A percentile compares a stretch with the other conserved stretches of the same genome.
These are phyloP conservation scores for Lophius piscatorius DNA, from an alignment of 2,113 vertebrate species.

Conservation along the genomic window DNA sequence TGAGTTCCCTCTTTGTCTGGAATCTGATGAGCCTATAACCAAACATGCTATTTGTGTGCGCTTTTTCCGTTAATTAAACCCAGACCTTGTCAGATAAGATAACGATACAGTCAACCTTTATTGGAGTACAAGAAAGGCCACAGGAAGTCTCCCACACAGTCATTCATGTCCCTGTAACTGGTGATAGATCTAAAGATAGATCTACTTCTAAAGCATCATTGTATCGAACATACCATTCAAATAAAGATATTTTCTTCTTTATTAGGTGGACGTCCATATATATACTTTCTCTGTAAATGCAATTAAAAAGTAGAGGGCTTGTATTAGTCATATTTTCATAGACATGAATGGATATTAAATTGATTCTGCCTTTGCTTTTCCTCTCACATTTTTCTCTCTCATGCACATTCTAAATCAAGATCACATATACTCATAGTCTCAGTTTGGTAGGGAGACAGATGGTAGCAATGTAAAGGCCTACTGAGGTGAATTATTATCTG, in stretches of 20 bases:
- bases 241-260: not conserved
- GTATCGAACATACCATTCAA: not conserved
- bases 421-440: too few relatives aligned
- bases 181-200: conserved; percentile 15
- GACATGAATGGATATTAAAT: conserved; percentile 36
- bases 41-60: not conserved
- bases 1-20: not conserved
- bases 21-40: conserved; percentile 2
- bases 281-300: conserved; percentile 13
- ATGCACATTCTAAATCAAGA: conserved; percentile 11
- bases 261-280: not conserved
- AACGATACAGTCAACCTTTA: not conserved
- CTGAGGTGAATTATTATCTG: conserved; percentile 81
- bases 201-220: conserved; percentile 12
- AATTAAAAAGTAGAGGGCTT: conserved; percentile 16
- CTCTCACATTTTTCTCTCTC: not conserved
- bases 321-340: conserved; percentile 14
- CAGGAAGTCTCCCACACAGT: not conserved
- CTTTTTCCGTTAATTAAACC: not conserved
- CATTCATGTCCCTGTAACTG: not conserved
- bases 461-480: conserved; percentile 66
- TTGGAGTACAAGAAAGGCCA: not conserved
- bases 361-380: conserved; percentile 2
- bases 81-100: not conserved
- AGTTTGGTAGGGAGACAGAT: conserved; percentile 66